Conservation (phyloP, 2,888 invertebrate species). For the Diadegma fenestrale region DNA sequence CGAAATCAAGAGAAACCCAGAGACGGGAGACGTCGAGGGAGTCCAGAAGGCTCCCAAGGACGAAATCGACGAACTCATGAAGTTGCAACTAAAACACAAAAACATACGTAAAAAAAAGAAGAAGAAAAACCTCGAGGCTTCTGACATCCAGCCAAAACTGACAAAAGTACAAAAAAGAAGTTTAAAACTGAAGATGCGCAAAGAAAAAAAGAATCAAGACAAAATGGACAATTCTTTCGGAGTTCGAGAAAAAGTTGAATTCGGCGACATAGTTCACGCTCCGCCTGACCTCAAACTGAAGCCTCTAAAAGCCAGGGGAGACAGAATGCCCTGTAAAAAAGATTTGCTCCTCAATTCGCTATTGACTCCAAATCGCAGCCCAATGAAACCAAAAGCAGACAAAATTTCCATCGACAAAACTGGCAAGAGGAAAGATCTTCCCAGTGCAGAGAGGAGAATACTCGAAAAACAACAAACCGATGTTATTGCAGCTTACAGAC, state of each 20-base stretch:
- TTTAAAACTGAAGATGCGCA: slow-evolving; percentile 86
- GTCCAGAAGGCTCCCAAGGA: slow-evolving; percentile 86
- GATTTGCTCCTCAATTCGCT: slow-evolving; percentile 87
- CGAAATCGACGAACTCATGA: slow-evolving; percentile 86
- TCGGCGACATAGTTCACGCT: slow-evolving; percentile 91
- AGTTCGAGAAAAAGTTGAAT: slow-evolving; percentile 88
- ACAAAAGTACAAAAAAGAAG: slow-evolving; percentile 87
- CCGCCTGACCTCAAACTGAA: slow-evolving; percentile 88
- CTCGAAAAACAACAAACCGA: slow-evolving; percentile 87
- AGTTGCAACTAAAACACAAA: slow-evolving; percentile 82
- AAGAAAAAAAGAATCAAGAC: slow-evolving; percentile 83
- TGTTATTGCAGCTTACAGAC: slow-evolving; percentile 87
- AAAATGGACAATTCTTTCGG: slow-evolving; percentile 85
- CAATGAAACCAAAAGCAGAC: slow-evolving; percentile 40
- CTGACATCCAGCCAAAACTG: slow-evolving; percentile 78
- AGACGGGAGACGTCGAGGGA: slow-evolving; percentile 85
- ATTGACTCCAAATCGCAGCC: slow-evolving; percentile 75
- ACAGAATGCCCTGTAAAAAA: slow-evolving; percentile 88
- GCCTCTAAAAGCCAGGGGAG: slow-evolving; percentile 86
- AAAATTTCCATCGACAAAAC: slow-evolving; percentile 83
- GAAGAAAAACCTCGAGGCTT: slow-evolving; percentile 68
- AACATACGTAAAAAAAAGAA: slow-evolving; percentile 82
- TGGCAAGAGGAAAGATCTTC: slow-evolving; percentile 88
- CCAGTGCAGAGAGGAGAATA: slow-evolving; percentile 86
- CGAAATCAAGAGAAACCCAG: slow-evolving; percentile 86